A percentile compares a stretch with the other conserved stretches of the same genome.
Conservation (phyloP, 1,140 invertebrate species). For the Anastatus disparis region DNA sequence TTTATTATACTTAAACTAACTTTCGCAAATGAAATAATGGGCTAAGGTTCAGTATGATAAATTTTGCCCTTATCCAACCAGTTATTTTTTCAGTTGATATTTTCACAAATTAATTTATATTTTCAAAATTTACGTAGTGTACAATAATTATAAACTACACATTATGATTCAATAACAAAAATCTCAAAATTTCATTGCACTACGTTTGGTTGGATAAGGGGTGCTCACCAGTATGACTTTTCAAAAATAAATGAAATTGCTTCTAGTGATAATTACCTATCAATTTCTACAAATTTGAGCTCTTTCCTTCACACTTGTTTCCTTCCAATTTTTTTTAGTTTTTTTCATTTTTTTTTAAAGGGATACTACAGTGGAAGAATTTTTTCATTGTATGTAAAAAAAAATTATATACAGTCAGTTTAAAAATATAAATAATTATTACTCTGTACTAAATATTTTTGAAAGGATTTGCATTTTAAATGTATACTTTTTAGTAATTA, state of each 20-base stretch:
- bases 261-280: slow-evolving; percentile 2
- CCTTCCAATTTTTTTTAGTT: background rate
- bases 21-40: slow-evolving; percentile 30
- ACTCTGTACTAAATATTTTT: slow-evolving; percentile 28
- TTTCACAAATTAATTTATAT: background rate
- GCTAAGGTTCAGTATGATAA: slow-evolving; percentile 4
- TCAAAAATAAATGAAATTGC: slow-evolving; percentile 5
- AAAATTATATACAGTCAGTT: slow-evolving; percentile 35
- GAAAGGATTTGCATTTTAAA: slow-evolving; percentile 15
- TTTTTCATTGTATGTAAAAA: slow-evolving; percentile 14
- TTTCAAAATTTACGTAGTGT: too few relatives aligned
- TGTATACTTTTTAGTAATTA: background rate
- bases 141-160: too few relatives aligned
- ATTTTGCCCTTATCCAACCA: background rate
- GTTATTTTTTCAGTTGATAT: background rate
- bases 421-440: slow-evolving; percentile 19
- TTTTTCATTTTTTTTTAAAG: slow-evolving; percentile 6
- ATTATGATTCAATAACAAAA: too few relatives aligned
- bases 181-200: slow-evolving; percentile 13
- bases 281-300: background rate
- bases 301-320: background rate
- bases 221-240: background rate
- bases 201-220: slow-evolving; percentile 15
- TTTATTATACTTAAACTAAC: slow-evolving; percentile 27
- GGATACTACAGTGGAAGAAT: slow-evolving; percentile 27